These are phyloP conservation scores for Clytia hemisphaerica DNA, from an alignment of 30 jellyfish, hydroid and myxozoan genomes.

Conservation along the genomic window DNA sequence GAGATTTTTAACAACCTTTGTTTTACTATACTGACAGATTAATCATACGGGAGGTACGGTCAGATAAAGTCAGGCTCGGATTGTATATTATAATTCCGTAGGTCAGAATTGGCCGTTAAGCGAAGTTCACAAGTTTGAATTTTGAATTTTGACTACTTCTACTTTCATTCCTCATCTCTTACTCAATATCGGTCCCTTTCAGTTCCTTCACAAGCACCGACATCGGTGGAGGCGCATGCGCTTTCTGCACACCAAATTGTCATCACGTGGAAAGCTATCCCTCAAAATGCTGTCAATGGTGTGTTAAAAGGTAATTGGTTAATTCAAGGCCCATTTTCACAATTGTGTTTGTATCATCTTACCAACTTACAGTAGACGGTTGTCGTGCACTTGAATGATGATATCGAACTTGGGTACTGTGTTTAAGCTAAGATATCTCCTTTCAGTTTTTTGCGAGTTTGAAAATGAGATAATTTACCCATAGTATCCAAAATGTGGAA, in stretches of 20 bases:
- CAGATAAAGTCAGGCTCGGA: background rate
- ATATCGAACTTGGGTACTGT: no score
- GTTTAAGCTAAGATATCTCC: no score
- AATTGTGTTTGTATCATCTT: no score
- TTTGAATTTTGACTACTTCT: background rate
- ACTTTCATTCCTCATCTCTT: background rate
- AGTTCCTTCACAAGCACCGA: slow-evolving; percentile 89
- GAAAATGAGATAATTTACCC: no score
- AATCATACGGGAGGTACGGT: background rate
- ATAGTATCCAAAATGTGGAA: no score
- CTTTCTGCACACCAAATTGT: slow-evolving; percentile 51
- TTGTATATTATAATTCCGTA: background rate
- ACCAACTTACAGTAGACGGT: no score
- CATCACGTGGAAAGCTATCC: slow-evolving; percentile 72
- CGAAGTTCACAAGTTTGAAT: background rate
- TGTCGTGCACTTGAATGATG: no score
- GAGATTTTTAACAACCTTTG: background rate
- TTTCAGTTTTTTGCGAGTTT: no score
- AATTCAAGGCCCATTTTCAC: no score
- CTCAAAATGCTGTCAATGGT: slow-evolving; percentile 51
- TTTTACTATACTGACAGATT: background rate
- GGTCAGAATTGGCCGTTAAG: background rate
- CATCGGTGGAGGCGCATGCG: slow-evolving; percentile 40
- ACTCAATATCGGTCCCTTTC: background rate
- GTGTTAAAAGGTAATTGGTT: slow-evolving; percentile 64